These are phyloP conservation scores for Synanthedon vespiformis DNA, from an alignment of 2,888 invertebrate genomes.

Conservation along the genomic window DNA sequence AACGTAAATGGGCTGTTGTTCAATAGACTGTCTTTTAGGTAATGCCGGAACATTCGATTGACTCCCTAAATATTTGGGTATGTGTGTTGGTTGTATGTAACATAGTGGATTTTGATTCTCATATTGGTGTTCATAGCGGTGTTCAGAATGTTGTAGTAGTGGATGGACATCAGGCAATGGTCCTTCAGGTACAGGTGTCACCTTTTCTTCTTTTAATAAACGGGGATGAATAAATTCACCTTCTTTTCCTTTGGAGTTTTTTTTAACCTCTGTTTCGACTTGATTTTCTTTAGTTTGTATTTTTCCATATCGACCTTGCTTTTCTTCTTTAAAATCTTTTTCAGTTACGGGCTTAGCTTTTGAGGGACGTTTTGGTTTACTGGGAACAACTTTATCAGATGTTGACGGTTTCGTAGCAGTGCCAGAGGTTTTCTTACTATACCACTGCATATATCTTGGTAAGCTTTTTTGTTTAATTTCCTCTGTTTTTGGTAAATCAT, in stretches of 20 bases:
- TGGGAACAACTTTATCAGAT: conserved; percentile 54
- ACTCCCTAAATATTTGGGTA: conserved; percentile 72
- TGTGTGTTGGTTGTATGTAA: conserved; percentile 70
- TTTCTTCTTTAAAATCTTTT: conserved; percentile 21
- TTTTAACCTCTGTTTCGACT: conserved; percentile 59
- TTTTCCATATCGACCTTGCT: conserved; percentile 51
- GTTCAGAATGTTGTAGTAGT: conserved; percentile 81
- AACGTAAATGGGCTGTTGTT: conserved; percentile 60
- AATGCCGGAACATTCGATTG: conserved; percentile 58
- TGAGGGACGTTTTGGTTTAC: conserved; percentile 55
- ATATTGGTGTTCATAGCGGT: conserved; percentile 77
- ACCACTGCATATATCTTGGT: conserved; percentile 85
- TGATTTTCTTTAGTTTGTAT: conserved; percentile 50
- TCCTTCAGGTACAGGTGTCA: conserved; percentile 58
- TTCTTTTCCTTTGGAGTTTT: conserved; percentile 71
- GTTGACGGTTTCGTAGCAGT: conserved; percentile 40
- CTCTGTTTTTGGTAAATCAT: conserved; percentile 18
- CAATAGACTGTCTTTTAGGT: conserved; percentile 34
- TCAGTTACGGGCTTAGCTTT: conserved; percentile 34
- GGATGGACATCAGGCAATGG: conserved; percentile 72
- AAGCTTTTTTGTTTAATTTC: conserved; percentile 60
- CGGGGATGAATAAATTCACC: conserved; percentile 64
- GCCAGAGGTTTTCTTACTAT: conserved; percentile 70
- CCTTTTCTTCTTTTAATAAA: conserved; percentile 59
- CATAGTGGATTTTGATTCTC: conserved; percentile 66